Conservation (phyloP, 1,140 invertebrate species). For the Pteromalus puparum region DNA sequence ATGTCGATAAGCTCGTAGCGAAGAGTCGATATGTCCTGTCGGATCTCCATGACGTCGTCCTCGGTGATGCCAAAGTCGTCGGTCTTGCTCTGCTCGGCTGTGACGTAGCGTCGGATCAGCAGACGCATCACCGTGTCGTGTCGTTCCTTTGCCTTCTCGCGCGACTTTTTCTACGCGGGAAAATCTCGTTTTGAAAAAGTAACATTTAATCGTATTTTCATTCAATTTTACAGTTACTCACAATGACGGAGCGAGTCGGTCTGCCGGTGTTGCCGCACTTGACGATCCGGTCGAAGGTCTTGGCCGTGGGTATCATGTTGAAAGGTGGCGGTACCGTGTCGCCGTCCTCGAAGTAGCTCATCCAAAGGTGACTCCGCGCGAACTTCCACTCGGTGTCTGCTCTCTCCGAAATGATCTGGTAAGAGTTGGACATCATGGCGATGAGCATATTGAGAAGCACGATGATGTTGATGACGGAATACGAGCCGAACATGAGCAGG, state of each 20-base stretch:
- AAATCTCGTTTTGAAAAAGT: neutral
- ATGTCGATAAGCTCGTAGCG: conserved; percentile 93
- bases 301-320: conserved; percentile 89
- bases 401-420: conserved; percentile 92
- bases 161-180: conserved; percentile 80
- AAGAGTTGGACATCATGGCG: conserved; percentile 98
- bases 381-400: conserved; percentile 96
- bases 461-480: conserved; percentile 94
- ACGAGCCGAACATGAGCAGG: conserved; percentile 90
- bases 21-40: conserved; percentile 93
- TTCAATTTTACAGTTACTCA: no score
- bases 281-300: conserved; percentile 78
- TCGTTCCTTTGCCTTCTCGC: conserved; percentile 80
- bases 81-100: conserved; percentile 86
- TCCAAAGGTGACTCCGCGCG: conserved; percentile 91
- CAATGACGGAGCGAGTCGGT: conserved; percentile 79
- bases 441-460: conserved; percentile 96
- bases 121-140: conserved; percentile 87
- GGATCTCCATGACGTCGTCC: conserved; percentile 97
- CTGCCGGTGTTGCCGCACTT: conserved; percentile 71
- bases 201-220: no score
- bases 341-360: conserved; percentile 93
- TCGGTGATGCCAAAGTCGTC: conserved; percentile 93
- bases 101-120: conserved; percentile 88
- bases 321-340: conserved; percentile 91